Evolutionary conservation across 1,140 invertebrate species (phyloP).

Genomic region (Hyposmocoma kahamanoa): DNA sequence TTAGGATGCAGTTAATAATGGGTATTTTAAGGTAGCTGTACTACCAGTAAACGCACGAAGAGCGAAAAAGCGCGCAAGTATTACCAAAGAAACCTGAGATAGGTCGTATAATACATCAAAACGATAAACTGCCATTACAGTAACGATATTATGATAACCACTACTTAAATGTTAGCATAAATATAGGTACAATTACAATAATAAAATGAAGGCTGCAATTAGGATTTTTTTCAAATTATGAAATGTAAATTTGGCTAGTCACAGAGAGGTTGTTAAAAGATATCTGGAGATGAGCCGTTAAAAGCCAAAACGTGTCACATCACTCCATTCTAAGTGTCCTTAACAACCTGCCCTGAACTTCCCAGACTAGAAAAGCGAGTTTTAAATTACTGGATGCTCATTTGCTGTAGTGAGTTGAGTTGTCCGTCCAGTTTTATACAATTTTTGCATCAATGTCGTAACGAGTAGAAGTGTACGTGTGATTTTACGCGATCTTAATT

Average conservation of each 20-base stretch:
- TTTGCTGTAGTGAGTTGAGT: conserved; percentile 68
- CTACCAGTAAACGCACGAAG: too few relatives aligned
- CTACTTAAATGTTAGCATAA: conserved; percentile 45
- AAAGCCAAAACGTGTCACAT: too few relatives aligned
- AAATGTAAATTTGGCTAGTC: too few relatives aligned
- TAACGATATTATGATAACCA: conserved; percentile 26
- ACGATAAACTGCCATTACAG: conserved; percentile 41
- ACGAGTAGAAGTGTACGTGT: conserved; percentile 32
- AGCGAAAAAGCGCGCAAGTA: conserved; percentile 7
- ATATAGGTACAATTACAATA: conserved; percentile 36
- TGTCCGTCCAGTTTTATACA: conserved; percentile 71
- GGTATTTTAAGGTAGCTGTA: too few relatives aligned
- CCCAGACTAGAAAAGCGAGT: conserved; percentile 23
- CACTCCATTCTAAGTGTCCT: too few relatives aligned
- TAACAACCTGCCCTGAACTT: too few relatives aligned
- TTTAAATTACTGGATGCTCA: conserved; percentile 60
- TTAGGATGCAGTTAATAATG: too few relatives aligned
- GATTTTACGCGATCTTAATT: conserved; percentile 12
- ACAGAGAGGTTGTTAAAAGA: too few relatives aligned
- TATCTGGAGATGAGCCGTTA: too few relatives aligned
- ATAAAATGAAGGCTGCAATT: conserved; percentile 47
- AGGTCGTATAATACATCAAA: conserved; percentile 27
- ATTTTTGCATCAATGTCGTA: conserved; percentile 49
- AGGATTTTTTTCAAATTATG: conserved; percentile 14
- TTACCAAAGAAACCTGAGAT: conserved; percentile 51